These are phyloP conservation scores for Calycopis cecrops DNA, from an alignment of 1,140 invertebrate genomes.

Conservation along the genomic window DNA sequence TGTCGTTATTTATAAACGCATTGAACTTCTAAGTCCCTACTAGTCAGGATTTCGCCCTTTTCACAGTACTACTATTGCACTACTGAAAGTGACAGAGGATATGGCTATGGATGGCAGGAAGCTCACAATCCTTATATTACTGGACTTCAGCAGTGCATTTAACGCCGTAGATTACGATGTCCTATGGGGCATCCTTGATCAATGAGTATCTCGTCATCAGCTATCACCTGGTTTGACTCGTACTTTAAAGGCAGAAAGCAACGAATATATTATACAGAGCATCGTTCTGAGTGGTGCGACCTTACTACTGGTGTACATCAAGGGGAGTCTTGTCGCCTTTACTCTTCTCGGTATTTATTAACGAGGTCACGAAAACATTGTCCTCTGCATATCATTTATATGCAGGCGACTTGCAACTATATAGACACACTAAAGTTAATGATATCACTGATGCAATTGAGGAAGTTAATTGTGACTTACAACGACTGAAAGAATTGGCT, in stretches of 20 bases:
- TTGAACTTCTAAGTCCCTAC: conserved; percentile 7
- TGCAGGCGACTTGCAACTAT: too few species aligned
- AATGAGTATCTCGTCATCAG: conserved; percentile 2
- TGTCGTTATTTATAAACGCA: background rate
- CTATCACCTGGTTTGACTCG: conserved; percentile 8
- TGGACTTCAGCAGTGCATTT: conserved; percentile 10
- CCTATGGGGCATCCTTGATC: background rate
- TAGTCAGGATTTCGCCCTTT: conserved; percentile 12
- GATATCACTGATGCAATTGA: too few species aligned
- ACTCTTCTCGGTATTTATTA: too few species aligned
- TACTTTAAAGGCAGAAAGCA: conserved; percentile 2
- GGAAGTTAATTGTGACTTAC: too few species aligned
- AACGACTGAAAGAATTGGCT: too few species aligned
- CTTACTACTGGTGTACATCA: too few species aligned
- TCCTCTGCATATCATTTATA: too few species aligned
- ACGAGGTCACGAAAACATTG: too few species aligned
- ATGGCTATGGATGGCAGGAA: conserved; percentile 7
- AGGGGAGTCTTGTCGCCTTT: too few species aligned
- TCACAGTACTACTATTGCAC: conserved; percentile 4
- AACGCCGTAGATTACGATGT: conserved; percentile 5
- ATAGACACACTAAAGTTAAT: too few species aligned
- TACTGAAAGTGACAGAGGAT: conserved; percentile 9
- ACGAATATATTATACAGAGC: background rate
- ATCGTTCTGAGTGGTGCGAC: background rate
- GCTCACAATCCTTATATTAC: conserved; percentile 2